A percentile compares a stretch with the other conserved stretches of the same genome.
Evolutionary conservation across 2,888 invertebrate genomes (phyloP).

Genomic region (Monopis laevigella): DNA sequence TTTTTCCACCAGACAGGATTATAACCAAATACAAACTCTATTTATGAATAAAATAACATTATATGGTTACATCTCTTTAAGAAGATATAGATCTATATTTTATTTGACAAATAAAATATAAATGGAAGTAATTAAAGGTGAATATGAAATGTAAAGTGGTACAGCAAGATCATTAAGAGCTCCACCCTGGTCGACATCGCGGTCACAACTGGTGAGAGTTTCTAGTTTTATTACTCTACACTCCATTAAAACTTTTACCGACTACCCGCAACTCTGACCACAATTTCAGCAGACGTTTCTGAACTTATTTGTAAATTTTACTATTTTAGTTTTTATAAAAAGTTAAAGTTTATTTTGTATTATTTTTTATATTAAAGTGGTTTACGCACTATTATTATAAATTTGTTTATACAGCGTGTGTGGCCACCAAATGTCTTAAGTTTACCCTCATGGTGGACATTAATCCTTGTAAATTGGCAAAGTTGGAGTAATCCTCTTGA

Average conservation of each 20-base stretch:
- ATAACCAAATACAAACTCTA: too few species aligned
- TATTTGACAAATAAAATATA: background rate
- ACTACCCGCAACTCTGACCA: background rate
- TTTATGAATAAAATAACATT: too few species aligned
- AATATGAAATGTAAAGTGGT: background rate
- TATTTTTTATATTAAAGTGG: too few species aligned
- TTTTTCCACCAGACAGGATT: too few species aligned
- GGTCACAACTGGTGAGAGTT: slow-evolving; percentile 7
- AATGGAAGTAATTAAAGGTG: background rate
- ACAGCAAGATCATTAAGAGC: slow-evolving; percentile 3
- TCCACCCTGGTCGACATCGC: slow-evolving; percentile 2
- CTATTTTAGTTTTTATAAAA: background rate
- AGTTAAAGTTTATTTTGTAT: too few species aligned
- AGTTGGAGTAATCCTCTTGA: slow-evolving; percentile 4
- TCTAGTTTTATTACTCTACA: slow-evolving; percentile 5
- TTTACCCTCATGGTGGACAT: slow-evolving; percentile 5
- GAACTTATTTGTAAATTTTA: background rate
- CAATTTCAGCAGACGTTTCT: background rate
- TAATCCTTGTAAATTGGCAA: slow-evolving; percentile 9
- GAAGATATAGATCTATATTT: too few species aligned
- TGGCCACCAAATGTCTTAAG: too few species aligned
- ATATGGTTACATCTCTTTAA: too few species aligned
- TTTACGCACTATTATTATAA: too few species aligned
- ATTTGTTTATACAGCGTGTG: too few species aligned
- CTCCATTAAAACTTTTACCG: slow-evolving; percentile 9